These are phyloP conservation scores for Xylocopa sonorina DNA, from an alignment of 1,140 invertebrate species.

Conservation along the genomic window DNA sequence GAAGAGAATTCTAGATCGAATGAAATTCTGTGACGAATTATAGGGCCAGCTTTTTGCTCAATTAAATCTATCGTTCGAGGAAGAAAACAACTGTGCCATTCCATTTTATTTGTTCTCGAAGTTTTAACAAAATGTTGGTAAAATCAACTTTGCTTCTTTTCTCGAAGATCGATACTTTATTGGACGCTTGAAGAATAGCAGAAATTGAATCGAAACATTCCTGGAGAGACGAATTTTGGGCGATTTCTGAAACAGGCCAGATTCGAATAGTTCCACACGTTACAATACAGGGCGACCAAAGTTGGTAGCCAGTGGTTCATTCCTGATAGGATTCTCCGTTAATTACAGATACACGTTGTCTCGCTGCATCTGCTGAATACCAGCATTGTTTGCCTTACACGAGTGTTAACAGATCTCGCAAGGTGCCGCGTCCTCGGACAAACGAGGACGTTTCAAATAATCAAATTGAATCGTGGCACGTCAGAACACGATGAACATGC, in stretches of 20 bases:
- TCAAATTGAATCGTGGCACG: neutral
- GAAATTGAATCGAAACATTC: too few relatives aligned
- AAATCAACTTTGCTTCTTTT: too few relatives aligned
- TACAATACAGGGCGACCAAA: conserved; percentile 1
- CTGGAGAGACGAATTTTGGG: neutral
- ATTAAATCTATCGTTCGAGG: too few relatives aligned
- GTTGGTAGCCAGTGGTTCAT: conserved; percentile 15
- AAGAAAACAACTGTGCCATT: too few relatives aligned
- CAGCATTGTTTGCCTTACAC: conserved; percentile 17
- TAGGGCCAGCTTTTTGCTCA: too few relatives aligned
- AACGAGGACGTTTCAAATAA: conserved; percentile 8
- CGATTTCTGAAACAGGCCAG: neutral
- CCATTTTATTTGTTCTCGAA: too few relatives aligned
- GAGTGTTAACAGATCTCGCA: conserved; percentile 27
- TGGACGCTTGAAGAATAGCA: too few relatives aligned
- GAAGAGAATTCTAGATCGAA: too few relatives aligned
- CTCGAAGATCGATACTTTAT: too few relatives aligned
- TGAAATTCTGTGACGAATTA: too few relatives aligned
- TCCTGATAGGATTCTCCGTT: conserved; percentile 29
- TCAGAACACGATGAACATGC: neutral
- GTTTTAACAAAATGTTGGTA: too few relatives aligned
- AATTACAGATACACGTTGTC: conserved; percentile 24
- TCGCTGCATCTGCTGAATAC: conserved; percentile 19
- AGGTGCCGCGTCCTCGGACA: neutral
- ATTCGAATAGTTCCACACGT: neutral